These are phyloP conservation scores for Zootoca vivipara DNA, from an alignment of 2,113 vertebrate genomes.

Conservation along the genomic window DNA sequence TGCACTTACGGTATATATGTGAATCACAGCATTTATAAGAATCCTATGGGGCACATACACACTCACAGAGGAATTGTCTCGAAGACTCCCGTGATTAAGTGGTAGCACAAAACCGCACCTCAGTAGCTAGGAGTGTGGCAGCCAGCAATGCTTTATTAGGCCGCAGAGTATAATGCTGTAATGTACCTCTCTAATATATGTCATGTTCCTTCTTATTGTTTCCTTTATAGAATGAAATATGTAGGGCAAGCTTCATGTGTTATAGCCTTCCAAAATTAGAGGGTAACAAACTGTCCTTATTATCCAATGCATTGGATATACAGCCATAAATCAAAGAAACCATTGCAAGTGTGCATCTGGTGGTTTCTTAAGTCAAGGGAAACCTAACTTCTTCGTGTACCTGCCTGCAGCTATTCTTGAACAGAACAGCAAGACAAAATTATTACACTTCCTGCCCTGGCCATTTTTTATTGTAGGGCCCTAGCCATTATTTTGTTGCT, in stretches of 20 bases:
- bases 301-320: conserved; percentile 67
- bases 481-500: conserved; percentile 46
- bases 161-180: conserved; percentile 72
- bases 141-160: conserved; percentile 72
- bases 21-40: conserved; percentile 67
- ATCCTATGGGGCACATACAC: conserved; percentile 39
- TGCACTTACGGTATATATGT: conserved; percentile 44
- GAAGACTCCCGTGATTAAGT: conserved; percentile 72
- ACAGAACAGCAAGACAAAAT: conserved; percentile 61
- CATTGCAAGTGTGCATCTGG: conserved; percentile 64
- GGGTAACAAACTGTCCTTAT: conserved; percentile 77
- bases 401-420: conserved; percentile 69
- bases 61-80: conserved; percentile 50
- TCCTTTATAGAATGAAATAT: conserved; percentile 76
- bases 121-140: conserved; percentile 68
- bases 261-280: conserved; percentile 76
- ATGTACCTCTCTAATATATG: conserved; percentile 77
- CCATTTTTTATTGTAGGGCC: conserved; percentile 55
- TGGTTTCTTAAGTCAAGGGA: conserved; percentile 71
- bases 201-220: conserved; percentile 74
- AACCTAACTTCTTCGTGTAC: conserved; percentile 60
- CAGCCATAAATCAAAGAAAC: conserved; percentile 73
- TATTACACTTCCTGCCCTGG: conserved; percentile 55
- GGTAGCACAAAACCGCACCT: conserved; percentile 72
- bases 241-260: conserved; percentile 64